Percentiles rank a stretch among this genome's conserved stretches.
phyloP scores from a whole-genome alignment of 1,140 invertebrate species.

The Drosophila triauraria region DNA sequence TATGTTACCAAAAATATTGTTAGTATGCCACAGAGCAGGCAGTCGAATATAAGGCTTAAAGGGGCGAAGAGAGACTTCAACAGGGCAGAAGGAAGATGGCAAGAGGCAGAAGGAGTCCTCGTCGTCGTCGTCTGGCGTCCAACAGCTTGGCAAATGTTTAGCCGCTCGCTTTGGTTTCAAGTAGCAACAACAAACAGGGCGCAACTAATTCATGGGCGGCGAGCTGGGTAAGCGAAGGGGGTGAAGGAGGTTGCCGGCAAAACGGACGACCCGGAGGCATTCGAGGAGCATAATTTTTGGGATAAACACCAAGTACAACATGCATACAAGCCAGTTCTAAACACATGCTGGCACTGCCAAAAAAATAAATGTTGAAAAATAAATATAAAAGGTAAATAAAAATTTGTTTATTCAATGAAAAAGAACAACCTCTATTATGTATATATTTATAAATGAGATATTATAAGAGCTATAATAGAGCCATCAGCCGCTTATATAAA shows the following conservation, averaged over 20 bases:
- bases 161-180: conserved; percentile 57
- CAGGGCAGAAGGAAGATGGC: neutral
- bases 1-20: conserved; percentile 43
- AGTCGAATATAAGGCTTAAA: conserved; percentile 47
- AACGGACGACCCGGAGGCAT: conserved; percentile 40
- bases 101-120: conserved; percentile 12
- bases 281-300: conserved; percentile 74
- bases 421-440: too few species aligned
- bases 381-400: neutral
- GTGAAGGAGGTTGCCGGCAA: neutral
- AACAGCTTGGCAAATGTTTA: conserved; percentile 76
- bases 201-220: conserved; percentile 36
- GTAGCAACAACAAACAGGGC: conserved; percentile 24
- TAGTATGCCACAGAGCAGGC: conserved; percentile 24
- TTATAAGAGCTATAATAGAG: too few species aligned
- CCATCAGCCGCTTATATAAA: too few species aligned
- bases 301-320: conserved; percentile 65
- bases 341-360: conserved; percentile 12
- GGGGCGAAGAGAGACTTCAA: neutral
- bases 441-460: too few species aligned
- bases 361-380: neutral
- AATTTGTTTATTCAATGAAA: too few species aligned
- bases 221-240: neutral
- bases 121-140: conserved; percentile 20
- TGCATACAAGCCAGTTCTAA: conserved; percentile 24